A percentile compares a stretch with the other conserved stretches of the same genome.
phyloP scores from a whole-genome alignment of 2,888 invertebrate genomes.

The Drosophila prolongata region DNA sequence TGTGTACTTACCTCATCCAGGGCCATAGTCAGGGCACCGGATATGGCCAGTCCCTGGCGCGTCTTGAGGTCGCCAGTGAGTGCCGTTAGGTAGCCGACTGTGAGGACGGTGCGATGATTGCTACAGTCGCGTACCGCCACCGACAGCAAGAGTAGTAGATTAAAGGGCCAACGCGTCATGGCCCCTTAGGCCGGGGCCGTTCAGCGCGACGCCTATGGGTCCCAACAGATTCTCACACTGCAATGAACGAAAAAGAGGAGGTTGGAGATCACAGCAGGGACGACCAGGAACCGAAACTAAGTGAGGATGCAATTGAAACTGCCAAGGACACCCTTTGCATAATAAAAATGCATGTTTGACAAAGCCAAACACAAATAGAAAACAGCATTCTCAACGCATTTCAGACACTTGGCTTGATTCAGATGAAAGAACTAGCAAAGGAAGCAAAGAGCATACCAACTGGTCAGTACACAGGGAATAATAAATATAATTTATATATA shows the following conservation, averaged over 20 bases:
- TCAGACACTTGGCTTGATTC: slow-evolving; percentile 36
- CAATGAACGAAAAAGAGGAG: slow-evolving; percentile 41
- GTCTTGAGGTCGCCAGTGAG: slow-evolving; percentile 91
- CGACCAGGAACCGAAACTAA: slow-evolving; percentile 2
- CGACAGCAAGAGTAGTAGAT: slow-evolving; percentile 88
- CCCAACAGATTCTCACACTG: slow-evolving; percentile 84
- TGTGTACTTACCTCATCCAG: slow-evolving; percentile 89
- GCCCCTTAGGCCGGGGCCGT: slow-evolving; percentile 86
- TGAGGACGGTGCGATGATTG: slow-evolving; percentile 86
- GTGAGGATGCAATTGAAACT: slow-evolving; percentile 35
- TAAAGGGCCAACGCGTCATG: slow-evolving; percentile 85
- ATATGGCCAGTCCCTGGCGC: slow-evolving; percentile 93
- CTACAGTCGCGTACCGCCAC: slow-evolving; percentile 86
- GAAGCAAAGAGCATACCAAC: not conserved
- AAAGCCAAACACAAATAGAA: slow-evolving; percentile 42
- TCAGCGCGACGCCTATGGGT: slow-evolving; percentile 87
- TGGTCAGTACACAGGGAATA: slow-evolving; percentile 4
- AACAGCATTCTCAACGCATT: slow-evolving; percentile 19
- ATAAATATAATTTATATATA: not conserved
- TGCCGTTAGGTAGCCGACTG: slow-evolving; percentile 94
- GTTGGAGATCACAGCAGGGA: slow-evolving; percentile 4
- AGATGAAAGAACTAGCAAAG: slow-evolving; percentile 13
- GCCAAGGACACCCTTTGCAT: slow-evolving; percentile 32
- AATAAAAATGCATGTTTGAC: slow-evolving; percentile 48
- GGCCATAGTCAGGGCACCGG: slow-evolving; percentile 95